Evolutionary conservation across 2,113 vertebrate genomes (phyloP).

Genomic region (Xiphorhynchus elegans): DNA sequence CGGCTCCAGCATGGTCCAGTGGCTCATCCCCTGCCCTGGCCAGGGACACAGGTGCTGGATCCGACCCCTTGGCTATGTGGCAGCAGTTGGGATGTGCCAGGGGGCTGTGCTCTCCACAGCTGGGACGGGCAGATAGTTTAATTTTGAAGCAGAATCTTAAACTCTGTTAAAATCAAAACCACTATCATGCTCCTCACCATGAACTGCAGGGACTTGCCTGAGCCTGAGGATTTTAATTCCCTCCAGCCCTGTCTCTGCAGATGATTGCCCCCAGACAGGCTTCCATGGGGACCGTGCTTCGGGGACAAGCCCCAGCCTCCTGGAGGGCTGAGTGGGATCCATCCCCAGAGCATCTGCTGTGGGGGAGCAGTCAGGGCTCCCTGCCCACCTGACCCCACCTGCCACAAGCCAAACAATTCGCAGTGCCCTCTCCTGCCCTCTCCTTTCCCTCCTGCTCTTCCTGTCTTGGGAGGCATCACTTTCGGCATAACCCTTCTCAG

Average conservation of each 20-base stretch:
- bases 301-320: neutral
- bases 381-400: neutral
- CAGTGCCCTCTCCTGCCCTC: neutral
- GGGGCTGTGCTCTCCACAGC: neutral
- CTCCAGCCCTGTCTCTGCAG: neutral
- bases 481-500: neutral
- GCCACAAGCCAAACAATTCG: neutral
- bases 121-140: neutral
- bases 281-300: fast-evolving
- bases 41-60: fast-evolving
- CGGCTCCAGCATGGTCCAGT: neutral
- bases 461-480: neutral
- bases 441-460: neutral
- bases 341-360: fast-evolving
- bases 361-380: neutral
- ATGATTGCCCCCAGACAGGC: neutral
- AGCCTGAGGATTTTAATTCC: neutral
- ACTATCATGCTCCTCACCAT: fast-evolving
- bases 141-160: neutral
- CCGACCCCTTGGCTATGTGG: fast-evolving
- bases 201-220: neutral
- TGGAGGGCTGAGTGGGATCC: neutral
- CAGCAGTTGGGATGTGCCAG: fast-evolving
- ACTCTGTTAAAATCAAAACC: neutral
- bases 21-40: neutral